Conservation (phyloP, 2,888 invertebrate genomes). For the Julus scandinavius region DNA sequence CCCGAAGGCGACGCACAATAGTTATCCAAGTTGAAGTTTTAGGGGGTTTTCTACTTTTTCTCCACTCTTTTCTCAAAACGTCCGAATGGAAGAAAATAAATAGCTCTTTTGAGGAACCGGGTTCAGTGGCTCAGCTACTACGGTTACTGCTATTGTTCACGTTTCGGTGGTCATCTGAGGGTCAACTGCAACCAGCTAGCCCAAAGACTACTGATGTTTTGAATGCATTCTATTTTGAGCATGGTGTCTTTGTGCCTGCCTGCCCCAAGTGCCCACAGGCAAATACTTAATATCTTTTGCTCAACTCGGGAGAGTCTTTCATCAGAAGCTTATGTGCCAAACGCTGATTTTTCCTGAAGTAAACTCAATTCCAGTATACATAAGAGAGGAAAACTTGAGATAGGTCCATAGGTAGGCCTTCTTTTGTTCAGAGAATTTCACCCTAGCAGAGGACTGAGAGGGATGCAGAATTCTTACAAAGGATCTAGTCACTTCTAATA, state of each 20-base stretch:
- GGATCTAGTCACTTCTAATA: slow-evolving; percentile 47
- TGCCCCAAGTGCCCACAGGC: slow-evolving; percentile 36
- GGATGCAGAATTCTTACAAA: slow-evolving; percentile 46
- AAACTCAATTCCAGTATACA: background rate
- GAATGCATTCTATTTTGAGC: slow-evolving; percentile 47
- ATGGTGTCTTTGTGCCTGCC: slow-evolving; percentile 8
- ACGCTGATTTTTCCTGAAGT: background rate
- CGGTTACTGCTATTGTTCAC: slow-evolving; percentile 49
- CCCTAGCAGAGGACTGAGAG: slow-evolving; percentile 25
- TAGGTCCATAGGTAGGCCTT: background rate
- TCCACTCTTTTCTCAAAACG: slow-evolving; percentile 25
- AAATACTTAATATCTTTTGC: slow-evolving; percentile 50
- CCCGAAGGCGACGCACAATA: slow-evolving; percentile 8
- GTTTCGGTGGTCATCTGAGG: slow-evolving; percentile 48
- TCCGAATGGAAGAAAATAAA: slow-evolving; percentile 44
- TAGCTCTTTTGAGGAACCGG: slow-evolving; percentile 34
- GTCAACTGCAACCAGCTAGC: slow-evolving; percentile 39
- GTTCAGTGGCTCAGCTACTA: slow-evolving; percentile 50
- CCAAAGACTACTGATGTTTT: slow-evolving; percentile 23
- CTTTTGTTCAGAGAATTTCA: slow-evolving; percentile 19
- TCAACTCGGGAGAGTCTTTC: background rate
- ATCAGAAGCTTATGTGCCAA: slow-evolving; percentile 4
- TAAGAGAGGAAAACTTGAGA: background rate
- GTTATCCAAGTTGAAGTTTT: background rate
- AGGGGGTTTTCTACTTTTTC: slow-evolving; percentile 29